A percentile compares a stretch with the other conserved stretches of the same genome.
Conservation (phyloP, 2,888 invertebrate genomes). For the Drosophila picticornis region DNA sequence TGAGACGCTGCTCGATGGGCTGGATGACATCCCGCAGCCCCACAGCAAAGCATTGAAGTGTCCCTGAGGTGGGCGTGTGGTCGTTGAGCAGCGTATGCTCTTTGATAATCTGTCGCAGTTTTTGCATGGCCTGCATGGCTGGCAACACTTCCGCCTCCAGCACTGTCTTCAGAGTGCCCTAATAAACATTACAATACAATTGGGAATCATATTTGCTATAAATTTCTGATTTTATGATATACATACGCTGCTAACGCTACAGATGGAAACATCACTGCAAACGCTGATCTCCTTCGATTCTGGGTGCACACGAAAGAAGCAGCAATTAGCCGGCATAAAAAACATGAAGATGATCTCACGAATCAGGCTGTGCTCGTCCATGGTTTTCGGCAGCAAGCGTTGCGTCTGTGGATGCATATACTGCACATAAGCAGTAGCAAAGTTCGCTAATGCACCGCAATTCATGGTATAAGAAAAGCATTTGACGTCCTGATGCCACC, state of each 20-base stretch:
- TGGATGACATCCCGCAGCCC: conserved; percentile 84
- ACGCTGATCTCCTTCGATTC: conserved; percentile 52
- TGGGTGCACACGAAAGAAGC: conserved; percentile 74
- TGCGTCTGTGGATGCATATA: conserved; percentile 63
- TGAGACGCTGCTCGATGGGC: conserved; percentile 82
- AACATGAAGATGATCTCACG: conserved; percentile 85
- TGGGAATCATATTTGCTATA: not conserved
- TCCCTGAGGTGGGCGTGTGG: conserved; percentile 82
- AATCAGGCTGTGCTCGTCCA: conserved; percentile 80
- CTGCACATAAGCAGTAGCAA: conserved; percentile 84
- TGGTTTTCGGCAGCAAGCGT: conserved; percentile 72
- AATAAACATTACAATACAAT: not conserved
- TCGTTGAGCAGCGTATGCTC: conserved; percentile 70
- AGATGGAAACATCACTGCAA: conserved; percentile 77
- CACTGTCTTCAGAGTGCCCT: conserved; percentile 71
- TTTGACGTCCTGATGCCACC: conserved; percentile 84
- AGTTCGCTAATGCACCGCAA: conserved; percentile 82
- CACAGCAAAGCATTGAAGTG: conserved; percentile 86
- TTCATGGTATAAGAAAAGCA: conserved; percentile 71
- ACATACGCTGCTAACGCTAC: conserved; percentile 81
- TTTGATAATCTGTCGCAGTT: conserved; percentile 83
- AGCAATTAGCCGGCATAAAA: conserved; percentile 75
- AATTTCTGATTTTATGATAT: not conserved
- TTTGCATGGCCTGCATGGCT: conserved; percentile 76
- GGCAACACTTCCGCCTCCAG: conserved; percentile 75